Evolutionary conservation across 2,113 vertebrate species (phyloP).

Genomic region (Genyomyrus donnyi): DNA sequence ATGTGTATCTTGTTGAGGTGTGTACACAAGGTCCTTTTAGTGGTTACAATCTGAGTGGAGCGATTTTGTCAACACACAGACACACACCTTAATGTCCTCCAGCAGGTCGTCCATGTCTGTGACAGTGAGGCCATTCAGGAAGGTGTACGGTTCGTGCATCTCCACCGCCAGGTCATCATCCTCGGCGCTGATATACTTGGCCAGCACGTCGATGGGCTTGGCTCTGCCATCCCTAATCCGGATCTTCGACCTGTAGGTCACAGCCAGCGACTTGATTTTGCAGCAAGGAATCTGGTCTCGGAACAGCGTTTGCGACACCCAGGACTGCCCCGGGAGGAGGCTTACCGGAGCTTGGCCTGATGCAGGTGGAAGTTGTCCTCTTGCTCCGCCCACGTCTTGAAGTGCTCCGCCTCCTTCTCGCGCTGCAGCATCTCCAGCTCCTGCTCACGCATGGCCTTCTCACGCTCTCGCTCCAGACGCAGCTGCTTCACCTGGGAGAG

Average conservation of each 20-base stretch:
- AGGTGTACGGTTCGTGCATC: constrained; percentile 96
- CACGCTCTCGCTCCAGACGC: constrained; percentile 85
- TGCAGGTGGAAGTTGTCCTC: constrained; percentile 96
- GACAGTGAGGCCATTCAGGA: constrained; percentile 84
- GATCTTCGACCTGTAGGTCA: constrained; percentile 78
- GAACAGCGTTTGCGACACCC: not conserved
- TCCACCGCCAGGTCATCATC: constrained; percentile 92
- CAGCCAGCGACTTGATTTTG: not conserved
- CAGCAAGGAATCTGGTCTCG: not conserved
- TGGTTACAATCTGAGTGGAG: not conserved
- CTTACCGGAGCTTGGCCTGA: constrained; percentile 86
- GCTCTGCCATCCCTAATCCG: constrained; percentile 88
- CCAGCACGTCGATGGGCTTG: constrained; percentile 90
- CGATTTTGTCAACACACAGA: not conserved
- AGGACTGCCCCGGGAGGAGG: not conserved
- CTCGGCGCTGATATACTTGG: constrained; percentile 93
- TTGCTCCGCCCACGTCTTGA: constrained; percentile 97
- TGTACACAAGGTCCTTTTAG: not conserved
- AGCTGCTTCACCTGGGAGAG: constrained; percentile 84
- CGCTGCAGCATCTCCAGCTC: constrained; percentile 96
- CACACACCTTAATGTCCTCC: constrained; percentile 87
- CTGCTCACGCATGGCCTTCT: constrained; percentile 91
- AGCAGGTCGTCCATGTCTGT: constrained; percentile 95
- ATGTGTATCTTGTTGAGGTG: not conserved
- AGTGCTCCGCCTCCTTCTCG: constrained; percentile 95